phyloP scores from a whole-genome alignment of 2,888 invertebrate species.

The Chrysolina oricalcia region DNA sequence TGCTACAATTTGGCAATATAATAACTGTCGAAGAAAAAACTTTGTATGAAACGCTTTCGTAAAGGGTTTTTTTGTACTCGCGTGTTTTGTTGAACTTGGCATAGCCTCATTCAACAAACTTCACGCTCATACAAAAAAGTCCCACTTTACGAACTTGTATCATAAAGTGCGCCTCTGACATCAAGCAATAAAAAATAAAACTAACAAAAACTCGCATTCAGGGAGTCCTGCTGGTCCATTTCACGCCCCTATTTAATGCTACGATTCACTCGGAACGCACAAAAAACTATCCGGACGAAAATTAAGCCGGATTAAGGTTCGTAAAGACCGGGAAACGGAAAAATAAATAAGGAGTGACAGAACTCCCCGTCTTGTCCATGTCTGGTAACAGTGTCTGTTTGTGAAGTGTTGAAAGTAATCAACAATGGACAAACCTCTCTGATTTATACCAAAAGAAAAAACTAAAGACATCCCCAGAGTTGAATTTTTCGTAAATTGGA shows the following conservation, averaged over 20 bases:
- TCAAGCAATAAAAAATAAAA: constrained; percentile 39
- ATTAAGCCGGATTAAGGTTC: constrained; percentile 70
- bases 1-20: too few relatives aligned
- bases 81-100: too few relatives aligned
- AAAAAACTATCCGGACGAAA: constrained; percentile 67
- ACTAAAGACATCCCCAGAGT: not conserved
- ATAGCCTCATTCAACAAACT: too few relatives aligned
- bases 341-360: constrained; percentile 68
- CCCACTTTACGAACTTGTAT: too few relatives aligned
- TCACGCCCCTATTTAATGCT: constrained; percentile 64
- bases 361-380: constrained; percentile 34
- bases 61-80: too few relatives aligned
- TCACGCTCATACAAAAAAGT: too few relatives aligned
- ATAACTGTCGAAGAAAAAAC: too few relatives aligned
- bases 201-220: constrained; percentile 42
- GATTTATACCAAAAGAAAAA: not conserved
- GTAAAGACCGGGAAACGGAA: constrained; percentile 70
- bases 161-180: constrained; percentile 32
- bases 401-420: constrained; percentile 29
- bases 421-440: constrained; percentile 13
- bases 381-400: constrained; percentile 26
- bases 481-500: not conserved
- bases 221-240: constrained; percentile 64
- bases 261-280: constrained; percentile 57
- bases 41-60: too few relatives aligned